phyloP scores from a whole-genome alignment of 1,140 invertebrate genomes.

The Drosophila chauvacae region DNA sequence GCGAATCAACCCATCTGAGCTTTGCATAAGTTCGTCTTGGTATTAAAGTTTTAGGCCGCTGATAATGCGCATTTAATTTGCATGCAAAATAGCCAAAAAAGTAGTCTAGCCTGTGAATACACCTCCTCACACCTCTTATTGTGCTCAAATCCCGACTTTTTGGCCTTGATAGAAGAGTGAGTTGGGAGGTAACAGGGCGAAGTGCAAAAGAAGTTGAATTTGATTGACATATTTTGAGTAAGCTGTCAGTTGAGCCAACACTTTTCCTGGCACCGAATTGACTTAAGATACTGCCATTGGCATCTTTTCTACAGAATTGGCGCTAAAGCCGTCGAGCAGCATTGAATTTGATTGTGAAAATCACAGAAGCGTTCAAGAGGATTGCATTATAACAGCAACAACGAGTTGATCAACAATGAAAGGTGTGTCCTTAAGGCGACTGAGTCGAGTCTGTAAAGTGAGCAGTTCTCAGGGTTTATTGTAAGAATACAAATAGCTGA shows the following conservation, averaged over 20 bases:
- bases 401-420: constrained; percentile 24
- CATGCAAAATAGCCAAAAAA: constrained; percentile 59
- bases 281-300: constrained; percentile 45
- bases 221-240: constrained; percentile 79
- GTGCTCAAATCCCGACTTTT: constrained; percentile 23
- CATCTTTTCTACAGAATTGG: constrained; percentile 48
- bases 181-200: background rate
- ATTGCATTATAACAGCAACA: constrained; percentile 18
- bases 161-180: constrained; percentile 4
- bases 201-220: constrained; percentile 31
- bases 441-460: constrained; percentile 9
- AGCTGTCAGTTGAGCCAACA: constrained; percentile 67
- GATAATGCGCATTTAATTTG: constrained; percentile 73
- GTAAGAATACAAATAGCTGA: background rate
- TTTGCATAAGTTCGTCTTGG: constrained; percentile 66
- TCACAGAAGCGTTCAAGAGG: constrained; percentile 53
- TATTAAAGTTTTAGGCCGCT: constrained; percentile 60
- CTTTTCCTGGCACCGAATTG: constrained; percentile 38
- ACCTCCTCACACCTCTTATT: constrained; percentile 16
- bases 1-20: constrained; percentile 51
- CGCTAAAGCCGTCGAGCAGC: constrained; percentile 39
- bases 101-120: constrained; percentile 33
- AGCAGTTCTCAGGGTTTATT: constrained; percentile 23
- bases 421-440: constrained; percentile 33
- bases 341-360: constrained; percentile 65